These are phyloP conservation scores for Natrix natrix DNA, from an alignment of 2,797 vertebrate genomes.

Conservation along the genomic window DNA sequence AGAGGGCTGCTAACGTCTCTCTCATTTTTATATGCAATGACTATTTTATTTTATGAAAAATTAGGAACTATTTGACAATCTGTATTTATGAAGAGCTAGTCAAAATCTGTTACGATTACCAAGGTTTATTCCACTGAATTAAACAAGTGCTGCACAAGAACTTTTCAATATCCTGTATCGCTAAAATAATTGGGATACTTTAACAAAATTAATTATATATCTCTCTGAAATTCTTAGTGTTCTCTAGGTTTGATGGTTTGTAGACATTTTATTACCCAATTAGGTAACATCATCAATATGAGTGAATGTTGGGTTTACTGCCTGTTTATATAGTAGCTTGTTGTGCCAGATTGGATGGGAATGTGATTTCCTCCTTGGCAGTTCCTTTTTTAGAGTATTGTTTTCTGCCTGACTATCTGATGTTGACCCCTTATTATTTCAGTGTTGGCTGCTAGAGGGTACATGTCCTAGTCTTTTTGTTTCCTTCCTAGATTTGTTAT, in stretches of 20 bases:
- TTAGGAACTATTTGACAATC: neutral
- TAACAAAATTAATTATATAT: neutral
- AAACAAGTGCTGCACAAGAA: neutral
- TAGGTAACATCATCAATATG: neutral
- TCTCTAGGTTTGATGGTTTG: neutral
- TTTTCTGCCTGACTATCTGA: neutral
- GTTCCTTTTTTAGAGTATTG: neutral
- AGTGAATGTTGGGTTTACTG: neutral
- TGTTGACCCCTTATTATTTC: neutral
- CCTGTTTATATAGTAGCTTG: neutral
- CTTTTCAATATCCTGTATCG: neutral
- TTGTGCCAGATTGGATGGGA: neutral
- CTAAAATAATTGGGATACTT: neutral
- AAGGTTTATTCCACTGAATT: neutral
- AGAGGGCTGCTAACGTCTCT: neutral
- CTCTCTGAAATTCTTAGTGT: neutral
- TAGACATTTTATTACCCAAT: neutral
- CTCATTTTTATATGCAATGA: neutral
- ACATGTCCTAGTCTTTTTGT: neutral
- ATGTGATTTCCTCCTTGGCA: neutral
- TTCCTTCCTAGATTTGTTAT: neutral
- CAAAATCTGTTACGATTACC: neutral
- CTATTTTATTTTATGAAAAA: slow-evolving; percentile 6
- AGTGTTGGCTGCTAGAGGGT: neutral
- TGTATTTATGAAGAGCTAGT: neutral